Evolutionary conservation across 2,797 vertebrate genomes (phyloP).

Genomic region (Danio aesculapii): DNA sequence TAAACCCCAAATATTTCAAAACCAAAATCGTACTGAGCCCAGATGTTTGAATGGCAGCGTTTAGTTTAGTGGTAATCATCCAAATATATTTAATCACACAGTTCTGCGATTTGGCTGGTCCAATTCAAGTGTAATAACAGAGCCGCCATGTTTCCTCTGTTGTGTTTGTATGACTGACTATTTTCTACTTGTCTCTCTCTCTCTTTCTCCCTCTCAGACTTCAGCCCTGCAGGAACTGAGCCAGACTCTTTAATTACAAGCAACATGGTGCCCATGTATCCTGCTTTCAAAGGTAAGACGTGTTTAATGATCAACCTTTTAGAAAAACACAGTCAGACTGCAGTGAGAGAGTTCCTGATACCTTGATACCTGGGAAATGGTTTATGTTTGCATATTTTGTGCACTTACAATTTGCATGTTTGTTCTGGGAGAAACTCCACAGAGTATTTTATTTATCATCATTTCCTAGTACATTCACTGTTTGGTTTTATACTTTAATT

Average conservation of each 20-base stretch:
- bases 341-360: not conserved
- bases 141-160: not conserved
- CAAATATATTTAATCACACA: not conserved
- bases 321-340: not conserved
- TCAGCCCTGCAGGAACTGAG: conserved; percentile 54
- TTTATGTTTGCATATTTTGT: not conserved
- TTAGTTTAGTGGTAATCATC: not conserved
- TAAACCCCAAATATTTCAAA: not conserved
- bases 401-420: not conserved
- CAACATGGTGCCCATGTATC: conserved; percentile 93
- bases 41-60: not conserved
- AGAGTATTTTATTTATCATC: no score
- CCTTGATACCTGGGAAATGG: not conserved
- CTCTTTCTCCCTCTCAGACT: conserved; percentile 61
- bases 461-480: not conserved
- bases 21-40: not conserved
- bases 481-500: not conserved
- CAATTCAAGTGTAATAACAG: not conserved
- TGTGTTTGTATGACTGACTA: not conserved
- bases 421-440: not conserved
- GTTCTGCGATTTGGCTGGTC: not conserved
- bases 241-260: conserved; percentile 89
- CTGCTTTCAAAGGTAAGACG: conserved; percentile 85
- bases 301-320: not conserved
- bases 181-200: no score